Evolutionary conservation across 1,140 invertebrate genomes (phyloP).

Genomic region (Octopus sinensis): DNA sequence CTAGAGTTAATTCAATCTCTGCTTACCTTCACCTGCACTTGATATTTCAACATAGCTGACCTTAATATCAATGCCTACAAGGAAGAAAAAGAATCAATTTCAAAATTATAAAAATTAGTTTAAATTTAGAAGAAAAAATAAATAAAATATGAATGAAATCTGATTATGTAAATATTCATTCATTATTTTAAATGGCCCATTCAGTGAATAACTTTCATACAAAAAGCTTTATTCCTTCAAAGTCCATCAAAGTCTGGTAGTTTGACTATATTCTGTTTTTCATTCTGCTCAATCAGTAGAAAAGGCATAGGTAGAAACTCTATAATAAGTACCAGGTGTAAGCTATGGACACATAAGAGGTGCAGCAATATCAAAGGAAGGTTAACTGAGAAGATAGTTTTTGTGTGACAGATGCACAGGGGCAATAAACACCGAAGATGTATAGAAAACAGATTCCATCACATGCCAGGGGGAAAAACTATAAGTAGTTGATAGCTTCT

Average conservation of each 20-base stretch:
- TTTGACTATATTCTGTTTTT: not conserved
- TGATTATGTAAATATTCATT: not conserved
- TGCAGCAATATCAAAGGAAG: too few species aligned
- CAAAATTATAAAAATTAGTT: constrained; percentile 12
- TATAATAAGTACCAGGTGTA: too few species aligned
- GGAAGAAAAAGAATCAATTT: constrained; percentile 24
- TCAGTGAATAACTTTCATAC: not conserved
- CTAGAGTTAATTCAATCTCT: too few species aligned
- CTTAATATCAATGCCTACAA: constrained; percentile 74
- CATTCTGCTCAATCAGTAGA: too few species aligned
- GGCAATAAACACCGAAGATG: too few species aligned
- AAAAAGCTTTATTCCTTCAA: not conserved
- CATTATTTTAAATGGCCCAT: not conserved
- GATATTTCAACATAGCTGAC: constrained; percentile 88
- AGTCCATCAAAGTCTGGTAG: not conserved
- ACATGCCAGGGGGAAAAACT: too few species aligned
- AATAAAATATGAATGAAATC: not conserved
- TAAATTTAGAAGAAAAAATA: not conserved
- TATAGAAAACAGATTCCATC: too few species aligned
- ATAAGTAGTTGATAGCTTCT: too few species aligned
- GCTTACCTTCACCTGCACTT: constrained; percentile 74
- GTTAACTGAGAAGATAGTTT: too few species aligned
- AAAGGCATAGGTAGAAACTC: too few species aligned
- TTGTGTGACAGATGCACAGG: too few species aligned
- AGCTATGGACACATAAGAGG: too few species aligned